Evolutionary conservation across 2,113 vertebrate species (phyloP).

Genomic region (Pangasianodon gigas): DNA sequence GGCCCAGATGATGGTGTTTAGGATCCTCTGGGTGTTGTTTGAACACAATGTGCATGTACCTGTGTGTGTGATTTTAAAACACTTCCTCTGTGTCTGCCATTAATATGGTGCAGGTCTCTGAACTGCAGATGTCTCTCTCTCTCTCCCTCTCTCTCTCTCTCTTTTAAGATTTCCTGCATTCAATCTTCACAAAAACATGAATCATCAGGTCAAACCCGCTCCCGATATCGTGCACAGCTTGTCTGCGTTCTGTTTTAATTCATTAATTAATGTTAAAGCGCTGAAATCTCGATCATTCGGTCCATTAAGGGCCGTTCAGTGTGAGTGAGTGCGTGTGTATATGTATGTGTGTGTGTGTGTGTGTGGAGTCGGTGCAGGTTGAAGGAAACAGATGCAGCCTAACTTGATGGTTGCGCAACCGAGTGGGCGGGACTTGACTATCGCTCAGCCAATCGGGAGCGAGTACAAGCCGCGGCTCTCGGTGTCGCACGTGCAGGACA

Average conservation of each 20-base stretch:
- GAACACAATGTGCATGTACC: background rate
- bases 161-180: background rate
- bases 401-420: slow-evolving; percentile 38
- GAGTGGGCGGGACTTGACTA: background rate
- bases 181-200: background rate
- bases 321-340: slow-evolving; percentile 2
- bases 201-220: background rate
- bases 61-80: slow-evolving; percentile 9
- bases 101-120: background rate
- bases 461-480: background rate
- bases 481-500: background rate
- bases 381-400: slow-evolving; percentile 43
- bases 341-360: slow-evolving; percentile 12
- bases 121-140: background rate
- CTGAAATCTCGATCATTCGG: slow-evolving; percentile 54
- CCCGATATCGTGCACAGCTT: background rate
- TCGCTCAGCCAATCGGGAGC: slow-evolving; percentile 12
- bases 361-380: slow-evolving; percentile 54
- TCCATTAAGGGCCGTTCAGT: slow-evolving; percentile 64
- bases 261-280: background rate
- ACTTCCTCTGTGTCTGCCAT: background rate
- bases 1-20: background rate
- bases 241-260: background rate
- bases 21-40: background rate
- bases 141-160: background rate